A percentile compares a stretch with the other conserved stretches of the same genome.
Evolutionary conservation across 2,797 vertebrate genomes (phyloP).

Genomic region (Microcaecilia unicolor): DNA sequence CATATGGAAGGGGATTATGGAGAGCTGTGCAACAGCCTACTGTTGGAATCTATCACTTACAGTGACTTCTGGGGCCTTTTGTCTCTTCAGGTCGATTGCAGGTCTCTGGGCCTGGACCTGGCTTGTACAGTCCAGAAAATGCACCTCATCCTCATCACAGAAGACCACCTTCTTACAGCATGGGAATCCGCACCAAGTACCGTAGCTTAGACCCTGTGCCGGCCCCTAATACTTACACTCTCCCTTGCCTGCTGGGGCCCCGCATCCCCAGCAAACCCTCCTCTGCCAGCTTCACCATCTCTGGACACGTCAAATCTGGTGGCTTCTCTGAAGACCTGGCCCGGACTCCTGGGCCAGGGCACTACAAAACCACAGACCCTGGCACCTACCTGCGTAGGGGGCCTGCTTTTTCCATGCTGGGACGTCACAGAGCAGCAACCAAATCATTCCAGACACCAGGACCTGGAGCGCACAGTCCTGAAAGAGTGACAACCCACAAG

Average conservation of each 20-base stretch:
- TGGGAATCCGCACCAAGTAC: conserved; percentile 60
- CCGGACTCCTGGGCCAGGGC: conserved; percentile 66
- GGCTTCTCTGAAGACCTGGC: conserved; percentile 61
- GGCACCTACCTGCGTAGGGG: conserved; percentile 56
- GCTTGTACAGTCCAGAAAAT: conserved; percentile 74
- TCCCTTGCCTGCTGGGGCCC: conserved; percentile 68
- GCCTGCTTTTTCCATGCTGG: conserved; percentile 76
- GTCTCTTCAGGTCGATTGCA: neutral
- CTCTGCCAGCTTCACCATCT: conserved; percentile 66
- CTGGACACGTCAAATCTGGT: conserved; percentile 30
- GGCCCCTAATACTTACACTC: conserved; percentile 72
- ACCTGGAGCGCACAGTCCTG: conserved; percentile 67
- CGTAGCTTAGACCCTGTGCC: conserved; percentile 58
- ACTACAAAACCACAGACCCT: conserved; percentile 63
- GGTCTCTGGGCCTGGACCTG: conserved; percentile 66
- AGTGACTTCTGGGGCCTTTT: too few relatives aligned
- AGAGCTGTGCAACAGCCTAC: too few relatives aligned
- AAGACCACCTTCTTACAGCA: conserved; percentile 67
- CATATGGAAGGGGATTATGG: too few relatives aligned
- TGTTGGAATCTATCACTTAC: too few relatives aligned
- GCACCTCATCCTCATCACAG: conserved; percentile 55
- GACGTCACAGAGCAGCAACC: conserved; percentile 42
- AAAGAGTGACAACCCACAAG: conserved; percentile 56
- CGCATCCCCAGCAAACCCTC: conserved; percentile 57
- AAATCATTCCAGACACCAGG: conserved; percentile 48